Evolutionary conservation across 2,797 vertebrate genomes (phyloP), one percentile per base, ranked within the genome.

Genomic region (Fratercula arctica): DNA sequence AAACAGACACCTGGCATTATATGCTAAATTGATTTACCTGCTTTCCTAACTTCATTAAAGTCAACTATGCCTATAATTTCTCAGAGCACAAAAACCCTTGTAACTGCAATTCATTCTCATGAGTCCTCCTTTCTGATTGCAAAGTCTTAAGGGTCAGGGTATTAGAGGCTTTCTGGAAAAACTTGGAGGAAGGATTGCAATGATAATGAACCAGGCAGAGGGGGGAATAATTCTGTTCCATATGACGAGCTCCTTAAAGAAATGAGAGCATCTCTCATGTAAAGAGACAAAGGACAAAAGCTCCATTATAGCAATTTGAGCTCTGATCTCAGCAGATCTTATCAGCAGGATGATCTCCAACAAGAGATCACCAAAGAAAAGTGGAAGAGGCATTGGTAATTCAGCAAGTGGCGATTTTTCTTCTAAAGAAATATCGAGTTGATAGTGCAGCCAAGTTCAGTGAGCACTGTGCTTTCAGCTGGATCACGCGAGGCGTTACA

Each of bases 401-500:
- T 87, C 60, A 60, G 46, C 29, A 70, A 84, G 51, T 11, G 75
- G n/a, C 70, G 76, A 39, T 66, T 87, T 89, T 50, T 25, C 70
- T 59, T 41, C 72, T 60, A 23, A 66, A 73, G 64, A 8, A 63
- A 50, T 6, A 9, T 13, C 1, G 56, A 48, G 68, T 25, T 5
- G 13, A 51, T 25, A 10, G 6, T 4, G 8, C 51, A 77, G 90
- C 48, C 29, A 4, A 14, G 43, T 5, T 6, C 53, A 8, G 59
- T 0, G 45, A 79, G 87, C 72, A 3, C 23, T 0, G 17, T 5
- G 66, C 77, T 66, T 23, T 50, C 57, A 41, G 72, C 64, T 12
- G 69, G 45, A 25, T 16, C 12, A 7, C 1, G 28, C 1, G 4
- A 50, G 63, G 43, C 0, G 1, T 7, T 28, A n/a, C 60, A 9